A percentile compares a stretch with the other conserved stretches of the same genome.
Conservation (phyloP, 2,797 vertebrate species). For the Euphonia xanthogaster region DNA sequence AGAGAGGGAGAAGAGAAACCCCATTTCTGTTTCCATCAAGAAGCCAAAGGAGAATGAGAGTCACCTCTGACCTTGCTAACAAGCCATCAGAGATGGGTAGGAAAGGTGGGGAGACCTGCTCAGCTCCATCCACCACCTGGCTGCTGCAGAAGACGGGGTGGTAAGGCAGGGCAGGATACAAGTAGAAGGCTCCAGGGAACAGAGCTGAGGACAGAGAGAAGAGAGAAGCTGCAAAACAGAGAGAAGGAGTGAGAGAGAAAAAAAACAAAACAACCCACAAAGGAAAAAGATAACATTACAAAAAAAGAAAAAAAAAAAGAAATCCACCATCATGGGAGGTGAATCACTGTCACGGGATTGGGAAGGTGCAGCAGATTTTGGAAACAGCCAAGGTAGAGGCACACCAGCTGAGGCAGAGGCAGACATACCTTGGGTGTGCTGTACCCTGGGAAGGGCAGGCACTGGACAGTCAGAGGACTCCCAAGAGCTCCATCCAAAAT, state of each 20-base stretch:
- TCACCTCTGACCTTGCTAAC: neutral
- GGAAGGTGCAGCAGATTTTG: neutral
- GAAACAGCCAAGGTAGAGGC: neutral
- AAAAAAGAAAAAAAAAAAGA: neutral
- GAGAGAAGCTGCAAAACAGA: neutral
- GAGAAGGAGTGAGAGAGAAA: neutral
- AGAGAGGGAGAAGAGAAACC: neutral
- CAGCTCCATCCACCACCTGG: neutral
- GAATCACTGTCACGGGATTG: neutral
- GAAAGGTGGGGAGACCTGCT: neutral
- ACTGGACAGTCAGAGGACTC: neutral
- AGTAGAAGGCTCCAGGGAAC: neutral
- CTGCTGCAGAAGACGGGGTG: neutral
- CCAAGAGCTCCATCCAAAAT: neutral
- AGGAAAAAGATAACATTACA: neutral
- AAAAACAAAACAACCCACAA: neutral
- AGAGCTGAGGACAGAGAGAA: neutral
- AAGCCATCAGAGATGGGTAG: neutral
- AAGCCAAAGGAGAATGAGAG: neutral
- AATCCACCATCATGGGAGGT: neutral
- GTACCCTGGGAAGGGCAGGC: neutral
- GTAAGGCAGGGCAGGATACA: neutral
- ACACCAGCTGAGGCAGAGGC: neutral
- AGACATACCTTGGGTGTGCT: accelerated
- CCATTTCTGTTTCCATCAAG: neutral